Percentiles rank a stretch among this genome's conserved stretches.
Evolutionary conservation across 2,888 invertebrate genomes (phyloP).

Genomic region (Yponomeuta malinellus): DNA sequence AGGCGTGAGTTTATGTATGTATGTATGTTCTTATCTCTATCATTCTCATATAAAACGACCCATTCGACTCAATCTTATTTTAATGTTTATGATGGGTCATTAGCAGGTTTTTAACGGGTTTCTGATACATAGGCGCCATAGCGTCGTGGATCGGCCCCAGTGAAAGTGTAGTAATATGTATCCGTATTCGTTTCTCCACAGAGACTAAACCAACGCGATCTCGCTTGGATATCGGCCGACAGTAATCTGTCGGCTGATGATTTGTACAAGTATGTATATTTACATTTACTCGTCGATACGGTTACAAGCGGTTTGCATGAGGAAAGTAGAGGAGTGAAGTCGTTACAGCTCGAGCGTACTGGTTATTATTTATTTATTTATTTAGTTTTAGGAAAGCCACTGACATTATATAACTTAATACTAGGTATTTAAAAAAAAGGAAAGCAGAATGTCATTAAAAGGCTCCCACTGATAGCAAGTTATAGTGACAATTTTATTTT

Average conservation of each 20-base stretch:
- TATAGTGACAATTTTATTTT: not conserved
- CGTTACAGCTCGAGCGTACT: not conserved
- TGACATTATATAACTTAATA: too few relatives aligned
- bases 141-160: constrained; percentile 8
- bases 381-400: too few relatives aligned
- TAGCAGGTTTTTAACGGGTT: not conserved
- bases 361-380: not conserved
- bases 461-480: too few relatives aligned
- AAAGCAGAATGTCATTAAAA: too few relatives aligned
- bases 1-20: too few relatives aligned
- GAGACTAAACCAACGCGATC: constrained; percentile 22
- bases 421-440: too few relatives aligned
- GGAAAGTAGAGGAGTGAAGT: not conserved
- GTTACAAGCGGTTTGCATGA: not conserved
- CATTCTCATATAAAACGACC: not conserved
- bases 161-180: constrained; percentile 11
- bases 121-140: constrained; percentile 10
- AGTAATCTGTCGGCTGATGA: not conserved
- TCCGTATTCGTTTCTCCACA: constrained; percentile 15
- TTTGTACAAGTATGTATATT: not conserved
- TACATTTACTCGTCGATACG: not conserved
- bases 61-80: not conserved
- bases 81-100: not conserved
- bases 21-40: too few relatives aligned
- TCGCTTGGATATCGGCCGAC: not conserved